Percentiles rank a stretch among this genome's conserved stretches.
Evolutionary conservation across 2,797 vertebrate genomes (phyloP).

Genomic region (Gallinago stenura): DNA sequence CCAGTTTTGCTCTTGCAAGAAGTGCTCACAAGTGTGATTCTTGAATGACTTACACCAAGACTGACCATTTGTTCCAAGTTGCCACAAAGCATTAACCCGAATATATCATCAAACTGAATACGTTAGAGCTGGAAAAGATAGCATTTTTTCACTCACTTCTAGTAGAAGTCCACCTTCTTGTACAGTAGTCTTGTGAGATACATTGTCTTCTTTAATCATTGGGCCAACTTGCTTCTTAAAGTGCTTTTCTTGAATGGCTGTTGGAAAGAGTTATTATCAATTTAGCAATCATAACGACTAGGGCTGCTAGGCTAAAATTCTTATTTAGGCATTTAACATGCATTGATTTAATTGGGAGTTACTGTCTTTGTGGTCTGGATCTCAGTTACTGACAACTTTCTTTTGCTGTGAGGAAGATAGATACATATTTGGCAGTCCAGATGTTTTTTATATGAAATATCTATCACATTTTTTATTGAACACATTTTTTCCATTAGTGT

Average conservation of each 20-base stretch:
- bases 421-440: conserved; percentile 46
- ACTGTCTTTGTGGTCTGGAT: conserved; percentile 22
- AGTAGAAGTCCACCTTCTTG: conserved; percentile 85
- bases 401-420: background rate
- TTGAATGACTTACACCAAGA: background rate
- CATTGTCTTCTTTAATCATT: conserved; percentile 63
- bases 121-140: background rate
- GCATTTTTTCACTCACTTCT: conserved; percentile 80
- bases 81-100: background rate
- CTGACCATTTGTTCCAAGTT: background rate
- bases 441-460: conserved; percentile 64
- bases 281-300: background rate
- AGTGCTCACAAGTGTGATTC: rapidly evolving
- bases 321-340: conserved; percentile 17
- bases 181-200: conserved; percentile 57
- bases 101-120: background rate
- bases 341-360: conserved; percentile 30
- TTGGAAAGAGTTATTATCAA: conserved; percentile 30
- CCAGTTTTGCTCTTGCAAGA: background rate
- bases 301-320: background rate
- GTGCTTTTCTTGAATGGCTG: conserved; percentile 86
- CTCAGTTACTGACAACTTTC: conserved; percentile 27
- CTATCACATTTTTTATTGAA: conserved; percentile 54
- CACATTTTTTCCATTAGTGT: conserved; percentile 60
- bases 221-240: conserved; percentile 69